Evolutionary conservation across 2,113 vertebrate genomes (phyloP), one percentile per base, ranked within the genome.

Genomic region (Cinclus cinclus): DNA sequence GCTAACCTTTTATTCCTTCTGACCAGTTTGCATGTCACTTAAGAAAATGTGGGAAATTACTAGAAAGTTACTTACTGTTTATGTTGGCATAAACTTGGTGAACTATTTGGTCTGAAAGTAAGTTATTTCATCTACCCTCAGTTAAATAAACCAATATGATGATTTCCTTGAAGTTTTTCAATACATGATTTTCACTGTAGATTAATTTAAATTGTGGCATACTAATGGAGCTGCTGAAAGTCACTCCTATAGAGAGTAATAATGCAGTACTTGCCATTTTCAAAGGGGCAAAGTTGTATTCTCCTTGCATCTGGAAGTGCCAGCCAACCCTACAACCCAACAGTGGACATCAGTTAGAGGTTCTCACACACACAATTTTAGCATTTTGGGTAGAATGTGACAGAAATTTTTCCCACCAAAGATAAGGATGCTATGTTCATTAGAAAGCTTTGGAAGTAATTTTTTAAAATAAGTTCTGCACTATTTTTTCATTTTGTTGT

Each of bases 261-360:
- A 11, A 81, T 5, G 14, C 28, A 67, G 53, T 89, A 98, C 98
- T 98, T 97, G 97, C 99, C 96, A 91, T 99, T 98, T 98, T 95
- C 98, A 95, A 99, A 99, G 9, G 99, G 99, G 53, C 98, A 99
- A 92, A 98, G 96, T 42, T 98, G 98, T 84, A 98, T 94, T 89
- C 99, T 98, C 27, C 97, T 97, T 41, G 99, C 98, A 71, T 99
- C 99, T 44, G 94, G 96, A 95, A 98, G 86, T 19, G 96, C 96
- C n/a, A 98, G 97, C 98, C 98, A 99, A 6, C 98, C 98, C 99
- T 99, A 85, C 10, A 78, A 95, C 30, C 78, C 93, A 89, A 79
- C 65, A 81, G 49, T 20, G 15, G 9, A 19, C 14, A 41, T 96
- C 92, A 95, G 39, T 65, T 90, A 75, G 10, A 84, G 49, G 55